Evolutionary conservation across 2,113 vertebrate species (phyloP).

Genomic region (Rhinopomastus cyanomelas): DNA sequence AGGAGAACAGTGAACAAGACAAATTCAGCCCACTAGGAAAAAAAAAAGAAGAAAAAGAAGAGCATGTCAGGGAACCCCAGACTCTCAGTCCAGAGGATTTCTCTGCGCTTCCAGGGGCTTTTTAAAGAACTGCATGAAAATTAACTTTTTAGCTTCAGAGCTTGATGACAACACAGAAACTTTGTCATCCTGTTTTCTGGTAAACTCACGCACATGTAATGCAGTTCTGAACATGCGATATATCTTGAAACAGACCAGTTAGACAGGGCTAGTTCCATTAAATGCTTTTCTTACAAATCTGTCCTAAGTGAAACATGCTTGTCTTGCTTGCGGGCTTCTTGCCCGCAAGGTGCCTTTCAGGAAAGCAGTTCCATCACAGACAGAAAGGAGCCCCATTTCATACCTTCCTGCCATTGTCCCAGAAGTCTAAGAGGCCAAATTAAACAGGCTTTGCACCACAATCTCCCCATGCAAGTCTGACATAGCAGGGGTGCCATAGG

Average conservation of each 20-base stretch:
- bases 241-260: neutral
- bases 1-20: slow-evolving; percentile 88
- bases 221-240: neutral
- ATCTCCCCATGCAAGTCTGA: neutral
- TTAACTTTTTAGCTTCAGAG: neutral
- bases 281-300: neutral
- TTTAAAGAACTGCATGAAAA: neutral
- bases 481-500: neutral
- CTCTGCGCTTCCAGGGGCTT: neutral
- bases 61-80: slow-evolving; percentile 18
- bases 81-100: neutral
- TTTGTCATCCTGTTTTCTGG: neutral
- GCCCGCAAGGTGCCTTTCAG: neutral
- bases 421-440: neutral
- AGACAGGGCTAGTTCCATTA: neutral
- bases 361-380: neutral
- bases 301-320: neutral
- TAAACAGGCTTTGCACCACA: neutral
- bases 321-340: neutral
- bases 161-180: neutral
- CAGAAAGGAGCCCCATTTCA: neutral
- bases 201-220: neutral
- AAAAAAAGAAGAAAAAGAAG: slow-evolving; percentile 47
- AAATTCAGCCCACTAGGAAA: slow-evolving; percentile 94
- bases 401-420: neutral